Percentiles rank a stretch among this genome's conserved stretches.
These are phyloP conservation scores for Sinocyclocheilus maitianheensis DNA, from an alignment of 2,113 vertebrate genomes.

Conservation along the genomic window DNA sequence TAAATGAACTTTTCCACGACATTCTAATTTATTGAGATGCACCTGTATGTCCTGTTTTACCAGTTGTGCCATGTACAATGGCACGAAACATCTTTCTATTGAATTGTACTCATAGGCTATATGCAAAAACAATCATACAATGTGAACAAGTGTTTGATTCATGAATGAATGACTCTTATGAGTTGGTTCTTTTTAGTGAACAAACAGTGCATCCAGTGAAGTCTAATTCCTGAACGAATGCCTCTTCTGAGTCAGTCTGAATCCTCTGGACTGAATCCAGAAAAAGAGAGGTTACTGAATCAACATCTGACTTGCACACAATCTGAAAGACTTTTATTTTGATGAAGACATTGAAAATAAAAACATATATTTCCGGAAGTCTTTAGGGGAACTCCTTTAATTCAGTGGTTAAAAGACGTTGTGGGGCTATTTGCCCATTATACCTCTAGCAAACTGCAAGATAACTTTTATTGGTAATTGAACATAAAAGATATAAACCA, in stretches of 20 bases:
- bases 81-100: background rate
- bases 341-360: background rate
- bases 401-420: background rate
- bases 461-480: background rate
- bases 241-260: background rate
- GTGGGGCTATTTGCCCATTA: background rate
- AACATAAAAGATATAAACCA: background rate
- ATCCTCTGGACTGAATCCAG: background rate
- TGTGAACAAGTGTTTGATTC: background rate
- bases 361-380: background rate
- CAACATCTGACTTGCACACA: background rate
- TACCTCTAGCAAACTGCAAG: background rate
- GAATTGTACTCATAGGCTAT: background rate
- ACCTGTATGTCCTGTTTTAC: background rate
- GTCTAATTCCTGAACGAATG: background rate
- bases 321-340: background rate
- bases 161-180: background rate
- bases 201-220: background rate
- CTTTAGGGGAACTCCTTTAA: background rate
- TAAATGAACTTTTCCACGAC: too few relatives aligned
- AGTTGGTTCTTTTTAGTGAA: background rate
- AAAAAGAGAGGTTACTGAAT: background rate
- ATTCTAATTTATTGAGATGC: too few relatives aligned
- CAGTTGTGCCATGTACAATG: background rate
- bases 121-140: background rate